These are phyloP conservation scores for Papilio xuthus DNA, from an alignment of 1,140 invertebrate genomes.

Conservation along the genomic window DNA sequence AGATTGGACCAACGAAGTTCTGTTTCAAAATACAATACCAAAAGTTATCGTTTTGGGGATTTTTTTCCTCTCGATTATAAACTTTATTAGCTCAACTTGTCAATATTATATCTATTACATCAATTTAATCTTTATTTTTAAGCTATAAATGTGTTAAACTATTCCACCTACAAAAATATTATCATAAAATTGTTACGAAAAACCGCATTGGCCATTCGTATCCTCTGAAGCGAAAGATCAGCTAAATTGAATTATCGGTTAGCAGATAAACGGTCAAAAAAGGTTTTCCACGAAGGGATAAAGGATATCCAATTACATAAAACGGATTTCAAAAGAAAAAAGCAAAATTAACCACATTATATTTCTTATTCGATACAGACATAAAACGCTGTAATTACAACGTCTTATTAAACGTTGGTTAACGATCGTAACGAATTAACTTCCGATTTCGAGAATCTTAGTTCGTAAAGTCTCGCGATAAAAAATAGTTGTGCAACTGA, in stretches of 20 bases:
- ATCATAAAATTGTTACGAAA: neutral
- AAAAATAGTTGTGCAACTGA: neutral
- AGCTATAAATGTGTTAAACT: neutral
- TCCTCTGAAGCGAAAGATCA: slow-evolving; percentile 1
- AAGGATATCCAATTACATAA: neutral
- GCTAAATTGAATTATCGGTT: slow-evolving; percentile 5
- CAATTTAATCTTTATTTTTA: neutral
- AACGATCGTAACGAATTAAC: slow-evolving; percentile 42
- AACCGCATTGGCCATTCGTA: neutral
- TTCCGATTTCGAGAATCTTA: slow-evolving; percentile 25
- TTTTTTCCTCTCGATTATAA: neutral
- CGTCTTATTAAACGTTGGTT: slow-evolving; percentile 37
- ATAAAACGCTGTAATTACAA: slow-evolving; percentile 35
- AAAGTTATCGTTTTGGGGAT: neutral
- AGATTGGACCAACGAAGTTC: neutral
- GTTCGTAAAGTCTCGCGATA: slow-evolving; percentile 4
- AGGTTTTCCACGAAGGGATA: neutral
- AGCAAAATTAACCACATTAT: slow-evolving; percentile 5
- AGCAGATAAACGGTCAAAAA: slow-evolving; percentile 1
- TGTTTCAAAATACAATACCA: neutral
- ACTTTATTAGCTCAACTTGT: too few species aligned
- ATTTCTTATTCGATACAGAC: neutral
- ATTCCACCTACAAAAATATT: neutral
- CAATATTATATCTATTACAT: neutral
- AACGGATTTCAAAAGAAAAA: neutral